Evolutionary conservation across 2,797 vertebrate species (phyloP).

Genomic region (Sitta carolinensis): DNA sequence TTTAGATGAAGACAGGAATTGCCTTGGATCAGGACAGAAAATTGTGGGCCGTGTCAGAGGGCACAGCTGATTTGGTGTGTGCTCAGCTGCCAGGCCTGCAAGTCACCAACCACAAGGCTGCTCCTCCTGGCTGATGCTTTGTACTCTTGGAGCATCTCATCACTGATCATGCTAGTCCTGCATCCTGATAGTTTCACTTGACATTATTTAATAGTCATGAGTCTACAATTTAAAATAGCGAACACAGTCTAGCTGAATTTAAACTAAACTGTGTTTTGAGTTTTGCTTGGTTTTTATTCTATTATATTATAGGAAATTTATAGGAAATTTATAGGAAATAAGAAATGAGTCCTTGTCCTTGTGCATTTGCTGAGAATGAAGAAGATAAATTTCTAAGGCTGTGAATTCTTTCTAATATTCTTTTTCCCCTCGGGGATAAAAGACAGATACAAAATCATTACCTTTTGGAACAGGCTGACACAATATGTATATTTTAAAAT

Average conservation of each 20-base stretch:
- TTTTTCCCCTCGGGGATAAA: background rate
- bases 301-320: too few species aligned
- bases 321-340: background rate
- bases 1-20: background rate
- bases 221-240: background rate
- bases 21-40: background rate
- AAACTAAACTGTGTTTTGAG: background rate
- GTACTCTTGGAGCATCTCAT: background rate
- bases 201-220: background rate
- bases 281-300: background rate
- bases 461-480: slow-evolving; percentile 18
- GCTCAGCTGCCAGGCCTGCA: background rate
- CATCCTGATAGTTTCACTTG: background rate
- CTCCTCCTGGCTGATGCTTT: background rate
- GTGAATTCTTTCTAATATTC: background rate
- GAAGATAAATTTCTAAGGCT: background rate
- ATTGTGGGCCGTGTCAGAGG: background rate
- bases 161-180: background rate
- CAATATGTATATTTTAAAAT: background rate
- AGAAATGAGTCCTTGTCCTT: background rate
- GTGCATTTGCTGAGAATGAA: background rate
- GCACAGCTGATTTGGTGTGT: background rate
- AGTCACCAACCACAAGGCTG: background rate
- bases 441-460: background rate
- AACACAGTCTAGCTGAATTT: background rate